These are phyloP conservation scores for Hemiscyllium ocellatum DNA, from an alignment of 2,113 vertebrate genomes.

Conservation along the genomic window DNA sequence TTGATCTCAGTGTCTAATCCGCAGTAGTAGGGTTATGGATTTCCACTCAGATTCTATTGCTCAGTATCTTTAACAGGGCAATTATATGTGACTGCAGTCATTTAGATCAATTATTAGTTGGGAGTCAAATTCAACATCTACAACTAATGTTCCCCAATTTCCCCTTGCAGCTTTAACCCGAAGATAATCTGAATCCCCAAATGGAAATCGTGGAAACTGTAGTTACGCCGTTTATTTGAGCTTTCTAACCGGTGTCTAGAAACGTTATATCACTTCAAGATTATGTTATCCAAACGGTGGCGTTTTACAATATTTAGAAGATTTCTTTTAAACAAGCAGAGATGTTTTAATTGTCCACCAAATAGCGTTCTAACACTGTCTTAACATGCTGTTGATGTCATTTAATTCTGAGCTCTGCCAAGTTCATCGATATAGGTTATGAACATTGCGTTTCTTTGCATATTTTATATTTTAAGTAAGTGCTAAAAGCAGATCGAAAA, in stretches of 20 bases:
- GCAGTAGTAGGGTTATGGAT: too few relatives aligned
- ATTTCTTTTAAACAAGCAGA: not conserved
- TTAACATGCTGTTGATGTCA: not conserved
- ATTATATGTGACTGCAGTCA: not conserved
- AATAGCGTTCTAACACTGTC: not conserved
- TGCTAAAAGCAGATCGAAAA: not conserved
- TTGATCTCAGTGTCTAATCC: not conserved
- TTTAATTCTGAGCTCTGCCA: not conserved
- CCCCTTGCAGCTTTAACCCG: not conserved
- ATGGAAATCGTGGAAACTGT: conserved; percentile 23
- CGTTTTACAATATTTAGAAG: not conserved
- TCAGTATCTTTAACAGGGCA: not conserved
- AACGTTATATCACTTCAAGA: not conserved
- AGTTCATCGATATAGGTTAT: not conserved
- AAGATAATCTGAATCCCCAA: not conserved
- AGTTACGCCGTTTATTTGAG: not conserved
- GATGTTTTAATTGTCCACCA: not conserved
- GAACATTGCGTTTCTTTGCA: not conserved
- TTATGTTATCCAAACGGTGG: not conserved
- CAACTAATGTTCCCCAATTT: not conserved
- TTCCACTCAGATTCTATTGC: not conserved
- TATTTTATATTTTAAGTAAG: not conserved
- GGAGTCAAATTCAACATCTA: not conserved
- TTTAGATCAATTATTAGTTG: not conserved
- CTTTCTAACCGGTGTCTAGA: not conserved